Base-by-base conservation (phyloP, 2,888 invertebrate genomes). In the Notodonta ziczac region DNA sequence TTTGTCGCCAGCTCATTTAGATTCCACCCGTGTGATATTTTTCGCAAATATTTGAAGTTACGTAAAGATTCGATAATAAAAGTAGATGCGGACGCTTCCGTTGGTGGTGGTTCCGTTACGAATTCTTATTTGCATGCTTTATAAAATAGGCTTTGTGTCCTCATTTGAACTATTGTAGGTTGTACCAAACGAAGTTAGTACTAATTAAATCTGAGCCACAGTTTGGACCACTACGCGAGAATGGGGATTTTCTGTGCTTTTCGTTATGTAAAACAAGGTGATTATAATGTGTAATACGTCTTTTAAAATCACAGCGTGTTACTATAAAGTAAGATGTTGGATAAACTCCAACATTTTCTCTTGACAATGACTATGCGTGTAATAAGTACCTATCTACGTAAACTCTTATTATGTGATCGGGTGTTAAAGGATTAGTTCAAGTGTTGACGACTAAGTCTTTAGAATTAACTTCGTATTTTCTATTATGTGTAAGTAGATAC, bases 11-110 rank as follows among this genome's bases (percentile, higher is more conserved):
- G 16, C 50, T 3, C 50, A 16, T 16, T 50, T 9, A 8, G 8
- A 16, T 42, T 42, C 42, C 10, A 42, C 42, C 48, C 1, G 50
- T 50, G 16, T 50, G 16, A 50, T 14, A 1, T 14, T 50, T 3
- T 50, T 50, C 16, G 50, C 50, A 50, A 50, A 50, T 50, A 50
- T 50, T 50, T 50, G 50, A 10, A 50, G 16, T 16, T 16, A 50
- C 12, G 16, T 50, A 50, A 50, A 6, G 50, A 50, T 50, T 50
- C 7, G 9, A 46, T 46, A 14, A 50, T 16, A 16, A 9, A 50
- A 4, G 4, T 4, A 5, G 50, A n/a, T 10, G 16, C 9, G 16
- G 10, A 10, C 10, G 9, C 9, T 16, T 50, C 16, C 16, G 16
- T 50, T 8, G 8, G 16, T n/a, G 24, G 24, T 24, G 24, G 24